phyloP scores from a whole-genome alignment of 53 echinoderm and acorn worm species.

The Luidia sarsii region DNA sequence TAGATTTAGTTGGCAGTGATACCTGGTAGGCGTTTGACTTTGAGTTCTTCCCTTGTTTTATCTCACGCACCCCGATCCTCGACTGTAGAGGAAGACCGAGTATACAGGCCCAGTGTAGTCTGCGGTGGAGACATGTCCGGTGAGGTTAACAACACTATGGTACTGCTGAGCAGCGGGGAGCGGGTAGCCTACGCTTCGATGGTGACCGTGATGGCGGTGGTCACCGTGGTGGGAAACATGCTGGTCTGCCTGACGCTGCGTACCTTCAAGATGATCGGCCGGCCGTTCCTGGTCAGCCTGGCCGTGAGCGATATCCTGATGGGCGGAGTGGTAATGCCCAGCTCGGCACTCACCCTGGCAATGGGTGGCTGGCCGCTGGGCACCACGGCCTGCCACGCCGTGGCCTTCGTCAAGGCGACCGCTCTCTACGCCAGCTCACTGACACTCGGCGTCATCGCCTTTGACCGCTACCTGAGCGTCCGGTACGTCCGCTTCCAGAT shows the following conservation, averaged over 20 bases:
- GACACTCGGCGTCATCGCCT: slow-evolving; percentile 39
- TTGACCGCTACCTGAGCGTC: slow-evolving; percentile 30
- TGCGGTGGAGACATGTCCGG: too few relatives aligned
- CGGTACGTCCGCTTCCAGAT: neutral
- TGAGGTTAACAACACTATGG: too few relatives aligned
- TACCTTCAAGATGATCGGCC: slow-evolving; percentile 15
- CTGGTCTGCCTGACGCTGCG: slow-evolving; percentile 32
- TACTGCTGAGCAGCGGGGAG: too few relatives aligned
- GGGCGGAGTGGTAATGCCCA: slow-evolving; percentile 29
- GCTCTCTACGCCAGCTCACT: slow-evolving; percentile 5
- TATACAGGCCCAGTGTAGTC: too few relatives aligned
- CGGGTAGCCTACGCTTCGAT: neutral
- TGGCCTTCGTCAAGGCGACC: slow-evolving; percentile 12
- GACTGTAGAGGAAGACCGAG: too few relatives aligned
- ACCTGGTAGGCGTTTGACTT: too few relatives aligned
- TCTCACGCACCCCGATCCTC: too few relatives aligned
- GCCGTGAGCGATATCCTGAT: slow-evolving; percentile 33
- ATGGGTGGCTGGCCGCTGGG: slow-evolving; percentile 7
- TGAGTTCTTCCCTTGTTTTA: too few relatives aligned
- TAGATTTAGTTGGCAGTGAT: too few relatives aligned
- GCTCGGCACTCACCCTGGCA: slow-evolving; percentile 1
- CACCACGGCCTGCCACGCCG: slow-evolving; percentile 1
- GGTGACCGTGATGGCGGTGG: slow-evolving; percentile 8
- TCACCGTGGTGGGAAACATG: slow-evolving; percentile 19
- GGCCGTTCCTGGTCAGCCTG: slow-evolving; percentile 32